phyloP scores from a whole-genome alignment of 2,113 vertebrate genomes.

The Tachuris rubrigastra region DNA sequence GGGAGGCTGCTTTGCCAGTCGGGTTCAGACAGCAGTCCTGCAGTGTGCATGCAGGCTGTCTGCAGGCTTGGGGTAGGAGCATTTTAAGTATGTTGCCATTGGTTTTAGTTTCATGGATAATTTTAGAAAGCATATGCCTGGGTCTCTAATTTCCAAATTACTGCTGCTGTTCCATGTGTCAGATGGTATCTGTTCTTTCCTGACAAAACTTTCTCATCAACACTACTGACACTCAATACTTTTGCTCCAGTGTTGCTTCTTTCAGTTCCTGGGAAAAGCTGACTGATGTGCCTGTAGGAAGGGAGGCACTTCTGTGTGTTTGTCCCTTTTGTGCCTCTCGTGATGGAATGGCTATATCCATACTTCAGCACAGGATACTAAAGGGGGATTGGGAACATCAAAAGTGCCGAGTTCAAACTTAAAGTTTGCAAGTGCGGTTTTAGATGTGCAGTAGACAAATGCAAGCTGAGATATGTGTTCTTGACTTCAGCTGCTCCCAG shows the following conservation, averaged over 20 bases:
- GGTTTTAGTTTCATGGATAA: constrained; percentile 66
- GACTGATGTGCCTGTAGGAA: neutral
- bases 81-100: constrained; percentile 60
- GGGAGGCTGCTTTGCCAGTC: neutral
- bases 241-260: constrained; percentile 16
- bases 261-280: constrained; percentile 32
- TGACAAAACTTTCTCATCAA: constrained; percentile 38
- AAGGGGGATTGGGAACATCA: neutral
- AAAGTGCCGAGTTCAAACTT: neutral
- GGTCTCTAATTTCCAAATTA: constrained; percentile 58
- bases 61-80: neutral
- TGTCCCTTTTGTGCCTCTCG: neutral
- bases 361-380: neutral
- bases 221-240: constrained; percentile 37
- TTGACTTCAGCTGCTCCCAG: neutral
- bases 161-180: constrained; percentile 50
- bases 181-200: constrained; percentile 29
- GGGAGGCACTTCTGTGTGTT: neutral
- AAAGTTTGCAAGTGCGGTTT: neutral
- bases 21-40: neutral
- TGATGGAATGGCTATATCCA: neutral
- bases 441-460: neutral
- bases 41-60: neutral
- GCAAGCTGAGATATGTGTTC: neutral
- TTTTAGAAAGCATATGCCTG: constrained; percentile 68